A percentile compares a stretch with the other conserved stretches of the same genome.
These are phyloP conservation scores for Poecilus cupreus DNA, from an alignment of 2,888 invertebrate genomes.

Conservation along the genomic window DNA sequence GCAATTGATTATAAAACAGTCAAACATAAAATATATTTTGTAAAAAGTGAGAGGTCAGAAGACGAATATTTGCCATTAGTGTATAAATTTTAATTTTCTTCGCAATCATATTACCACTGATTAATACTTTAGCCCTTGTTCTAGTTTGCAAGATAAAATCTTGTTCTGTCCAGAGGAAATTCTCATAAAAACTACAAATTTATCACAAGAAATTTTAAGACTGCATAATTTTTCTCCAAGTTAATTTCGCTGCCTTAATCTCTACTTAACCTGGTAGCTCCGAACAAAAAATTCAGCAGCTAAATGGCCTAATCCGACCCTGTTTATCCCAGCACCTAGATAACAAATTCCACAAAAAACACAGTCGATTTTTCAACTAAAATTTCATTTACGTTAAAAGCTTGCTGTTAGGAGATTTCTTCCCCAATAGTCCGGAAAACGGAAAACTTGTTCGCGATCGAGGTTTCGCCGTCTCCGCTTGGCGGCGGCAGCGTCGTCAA, in stretches of 20 bases:
- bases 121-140: not conserved
- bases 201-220: not conserved
- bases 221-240: not conserved
- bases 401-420: conserved; percentile 22
- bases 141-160: not conserved
- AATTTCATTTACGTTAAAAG: conserved; percentile 45
- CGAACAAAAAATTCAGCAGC: not conserved
- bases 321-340: conserved; percentile 37
- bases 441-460: not conserved
- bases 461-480: no score
- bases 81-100: no score
- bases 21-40: no score
- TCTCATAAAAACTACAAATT: conserved; percentile 3
- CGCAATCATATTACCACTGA: not conserved
- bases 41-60: no score
- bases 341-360: conserved; percentile 41
- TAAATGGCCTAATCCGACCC: conserved; percentile 12
- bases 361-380: conserved; percentile 28
- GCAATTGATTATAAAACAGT: no score
- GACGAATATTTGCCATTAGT: no score
- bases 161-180: not conserved
- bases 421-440: not conserved
- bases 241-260: not conserved
- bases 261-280: not conserved
- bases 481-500: not conserved